Evolutionary conservation across 2,113 vertebrate genomes (phyloP).

Genomic region (Gracilinanus agilis): DNA sequence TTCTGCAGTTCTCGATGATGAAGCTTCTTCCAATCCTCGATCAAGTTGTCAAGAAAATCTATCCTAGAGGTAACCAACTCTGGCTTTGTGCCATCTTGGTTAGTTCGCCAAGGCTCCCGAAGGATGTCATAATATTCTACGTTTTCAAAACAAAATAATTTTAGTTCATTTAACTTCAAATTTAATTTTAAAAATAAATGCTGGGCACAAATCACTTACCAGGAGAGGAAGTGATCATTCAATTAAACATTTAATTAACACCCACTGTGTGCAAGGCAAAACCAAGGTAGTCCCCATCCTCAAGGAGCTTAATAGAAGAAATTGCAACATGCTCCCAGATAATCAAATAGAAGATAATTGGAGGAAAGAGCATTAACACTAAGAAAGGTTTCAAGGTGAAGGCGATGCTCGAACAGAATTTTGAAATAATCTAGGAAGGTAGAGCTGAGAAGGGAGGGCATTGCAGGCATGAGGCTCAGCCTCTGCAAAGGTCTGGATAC

Average conservation of each 20-base stretch:
- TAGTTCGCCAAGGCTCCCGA: background rate
- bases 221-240: background rate
- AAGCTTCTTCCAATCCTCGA: background rate
- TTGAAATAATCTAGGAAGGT: background rate
- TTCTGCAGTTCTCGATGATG: background rate
- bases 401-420: background rate
- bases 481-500: background rate
- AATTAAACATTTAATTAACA: slow-evolving; percentile 3
- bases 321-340: background rate
- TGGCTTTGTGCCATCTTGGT: background rate
- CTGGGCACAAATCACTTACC: background rate
- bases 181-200: background rate
- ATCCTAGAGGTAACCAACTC: background rate
- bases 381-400: background rate
- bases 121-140: background rate
- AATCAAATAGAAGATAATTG: background rate
- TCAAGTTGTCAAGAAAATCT: background rate
- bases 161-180: background rate
- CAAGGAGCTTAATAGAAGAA: background rate
- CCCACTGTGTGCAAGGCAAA: background rate
- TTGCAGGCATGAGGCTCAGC: background rate
- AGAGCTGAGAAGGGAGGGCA: background rate
- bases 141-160: background rate
- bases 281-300: background rate
- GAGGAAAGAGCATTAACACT: background rate